Evolutionary conservation across 2,113 vertebrate genomes (phyloP), one percentile per base, ranked within the genome.

Genomic region (Rhombomys opimus): DNA sequence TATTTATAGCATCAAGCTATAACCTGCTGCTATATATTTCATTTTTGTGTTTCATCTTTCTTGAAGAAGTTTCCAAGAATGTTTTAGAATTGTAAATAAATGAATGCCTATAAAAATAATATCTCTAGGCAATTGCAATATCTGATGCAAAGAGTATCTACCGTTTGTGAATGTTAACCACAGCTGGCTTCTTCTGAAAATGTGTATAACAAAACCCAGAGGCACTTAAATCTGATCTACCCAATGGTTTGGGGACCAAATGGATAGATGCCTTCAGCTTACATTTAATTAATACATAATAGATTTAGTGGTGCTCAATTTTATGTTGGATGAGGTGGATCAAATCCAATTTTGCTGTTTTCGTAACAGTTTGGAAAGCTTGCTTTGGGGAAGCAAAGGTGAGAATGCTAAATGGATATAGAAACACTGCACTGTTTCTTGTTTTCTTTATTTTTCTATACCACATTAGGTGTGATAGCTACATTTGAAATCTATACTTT

Each of bases 101-200:
- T 97, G 97, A 98, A 96, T 93, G 91, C 95, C 91, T 93, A 97
- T 98, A 96, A 97, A 96, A 97, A 96, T 96, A 97, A 95, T 95
- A 97, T 97, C 95, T 97, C 84, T 72, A 95, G 97, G 97, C 95
- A 91, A 93, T 92, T 97, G 91, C 87, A 96, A 82, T 92, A 94
- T 97, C 95, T 97, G 95, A 97, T 96, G 70, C 94, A 95, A 96
- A 96, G 90, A 94, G 77, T 97, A 93, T 96, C 96, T 98, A 81
- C 91, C 85, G 54, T 94, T 96, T 96, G 84, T 97, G 95, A 98
- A 97, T 96, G 96, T 96, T 97, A 96, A 96, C 89, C 91, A 97
- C 95, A 97, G 89, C 94, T 97, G 93, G 82, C 52, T 96, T 95
- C 90, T 96, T 92, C 87, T 90, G 41, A 89, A 97, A 91, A 88